phyloP scores from a whole-genome alignment of 2,797 vertebrate species.

The Pangasius mekongensis region DNA sequence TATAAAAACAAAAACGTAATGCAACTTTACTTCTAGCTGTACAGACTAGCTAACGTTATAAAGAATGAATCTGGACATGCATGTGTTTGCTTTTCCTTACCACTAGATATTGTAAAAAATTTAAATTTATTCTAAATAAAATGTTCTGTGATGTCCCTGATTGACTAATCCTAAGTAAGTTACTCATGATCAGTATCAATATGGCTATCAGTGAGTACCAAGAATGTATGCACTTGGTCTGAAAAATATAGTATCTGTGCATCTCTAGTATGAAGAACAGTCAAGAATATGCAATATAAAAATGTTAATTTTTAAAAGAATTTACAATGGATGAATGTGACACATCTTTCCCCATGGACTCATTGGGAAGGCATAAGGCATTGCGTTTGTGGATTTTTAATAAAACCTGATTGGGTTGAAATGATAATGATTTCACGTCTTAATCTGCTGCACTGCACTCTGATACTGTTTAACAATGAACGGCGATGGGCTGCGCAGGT shows the following conservation, averaged over 20 bases:
- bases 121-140: background rate
- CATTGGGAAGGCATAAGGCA: background rate
- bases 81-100: background rate
- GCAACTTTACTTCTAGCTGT: no score
- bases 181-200: background rate
- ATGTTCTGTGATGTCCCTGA: background rate
- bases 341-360: background rate
- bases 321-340: background rate
- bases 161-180: background rate
- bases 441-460: constrained; percentile 33
- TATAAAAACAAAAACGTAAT: background rate
- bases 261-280: background rate
- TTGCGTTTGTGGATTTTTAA: background rate
- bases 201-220: no score
- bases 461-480: constrained; percentile 51
- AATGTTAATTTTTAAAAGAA: background rate
- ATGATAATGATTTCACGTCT: constrained; percentile 20
- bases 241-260: background rate
- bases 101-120: background rate
- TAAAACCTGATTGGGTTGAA: background rate
- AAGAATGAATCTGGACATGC: background rate
- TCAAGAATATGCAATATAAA: background rate
- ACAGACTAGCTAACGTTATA: background rate
- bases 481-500: constrained; percentile 42
- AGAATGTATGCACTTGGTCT: background rate